These are phyloP conservation scores for Microhierax caerulescens DNA, from an alignment of 2,797 vertebrate species.

Conservation along the genomic window DNA sequence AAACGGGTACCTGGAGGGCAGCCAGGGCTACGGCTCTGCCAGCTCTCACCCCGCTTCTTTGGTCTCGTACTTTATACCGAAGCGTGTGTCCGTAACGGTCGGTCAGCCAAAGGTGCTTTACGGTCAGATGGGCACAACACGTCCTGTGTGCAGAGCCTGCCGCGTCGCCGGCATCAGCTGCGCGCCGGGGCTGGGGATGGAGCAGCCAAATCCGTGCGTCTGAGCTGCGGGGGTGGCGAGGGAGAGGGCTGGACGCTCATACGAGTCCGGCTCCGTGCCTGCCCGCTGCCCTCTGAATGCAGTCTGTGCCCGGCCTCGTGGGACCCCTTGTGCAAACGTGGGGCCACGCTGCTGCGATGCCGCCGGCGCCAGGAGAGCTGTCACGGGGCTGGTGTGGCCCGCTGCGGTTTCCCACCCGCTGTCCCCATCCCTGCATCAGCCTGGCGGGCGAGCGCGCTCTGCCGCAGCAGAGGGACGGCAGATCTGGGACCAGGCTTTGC, in stretches of 20 bases:
- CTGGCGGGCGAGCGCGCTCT: not conserved
- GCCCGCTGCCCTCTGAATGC: not conserved
- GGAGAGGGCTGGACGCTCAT: not conserved
- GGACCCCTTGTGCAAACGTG: not conserved
- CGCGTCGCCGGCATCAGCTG: not conserved
- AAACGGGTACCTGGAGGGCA: not conserved
- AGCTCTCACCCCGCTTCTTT: not conserved
- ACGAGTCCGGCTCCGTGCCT: not conserved
- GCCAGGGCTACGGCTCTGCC: not conserved
- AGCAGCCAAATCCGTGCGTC: not conserved
- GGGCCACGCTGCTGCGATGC: not conserved
- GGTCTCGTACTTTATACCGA: not conserved
- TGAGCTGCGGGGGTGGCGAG: not conserved
- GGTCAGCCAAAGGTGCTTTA: not conserved
- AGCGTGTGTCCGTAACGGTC: not conserved
- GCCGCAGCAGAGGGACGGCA: not conserved
- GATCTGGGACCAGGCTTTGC: not conserved
- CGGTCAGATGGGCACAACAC: not conserved
- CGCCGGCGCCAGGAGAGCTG: not conserved
- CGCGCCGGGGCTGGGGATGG: not conserved
- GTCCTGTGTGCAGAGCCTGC: not conserved
- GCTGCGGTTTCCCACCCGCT: rapidly evolving
- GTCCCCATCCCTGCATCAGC: not conserved
- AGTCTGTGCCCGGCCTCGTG: rapidly evolving
- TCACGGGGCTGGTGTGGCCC: not conserved